A percentile compares a stretch with the other conserved stretches of the same genome.
Conservation (phyloP, 2,113 vertebrate species). For the Callaeas wilsoni region DNA sequence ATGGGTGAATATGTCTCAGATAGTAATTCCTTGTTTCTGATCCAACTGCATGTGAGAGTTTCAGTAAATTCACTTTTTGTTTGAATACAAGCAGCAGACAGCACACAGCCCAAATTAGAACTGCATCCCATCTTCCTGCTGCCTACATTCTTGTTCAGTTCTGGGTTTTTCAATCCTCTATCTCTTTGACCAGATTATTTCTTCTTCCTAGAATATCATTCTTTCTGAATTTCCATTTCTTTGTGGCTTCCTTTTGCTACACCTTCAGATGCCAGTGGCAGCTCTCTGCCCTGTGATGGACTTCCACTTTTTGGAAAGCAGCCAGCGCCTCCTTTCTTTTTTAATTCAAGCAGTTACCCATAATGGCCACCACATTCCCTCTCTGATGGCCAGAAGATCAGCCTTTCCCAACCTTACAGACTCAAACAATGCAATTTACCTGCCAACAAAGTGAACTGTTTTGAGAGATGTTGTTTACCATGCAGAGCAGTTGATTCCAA, state of each 20-base stretch:
- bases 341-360: not conserved
- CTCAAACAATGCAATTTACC: not conserved
- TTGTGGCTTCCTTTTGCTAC: not conserved
- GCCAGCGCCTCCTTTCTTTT: not conserved
- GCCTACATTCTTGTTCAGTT: not conserved
- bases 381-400: not conserved
- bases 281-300: not conserved
- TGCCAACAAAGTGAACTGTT: not conserved
- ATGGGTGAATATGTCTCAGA: not conserved
- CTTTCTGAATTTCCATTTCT: not conserved
- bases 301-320: not conserved
- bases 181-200: not conserved
- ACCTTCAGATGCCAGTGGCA: not conserved
- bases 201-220: not conserved
- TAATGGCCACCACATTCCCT: not conserved
- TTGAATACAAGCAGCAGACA: not conserved
- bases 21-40: not conserved
- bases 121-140: not conserved
- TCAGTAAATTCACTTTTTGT: not conserved
- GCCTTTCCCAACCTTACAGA: not conserved
- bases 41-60: not conserved
- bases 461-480: not conserved
- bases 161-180: not conserved
- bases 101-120: not conserved
- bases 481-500: not conserved